Percentiles rank a stretch among this genome's conserved stretches.
phyloP scores from a whole-genome alignment of 2,113 vertebrate species.

The Amphiprion percula region DNA sequence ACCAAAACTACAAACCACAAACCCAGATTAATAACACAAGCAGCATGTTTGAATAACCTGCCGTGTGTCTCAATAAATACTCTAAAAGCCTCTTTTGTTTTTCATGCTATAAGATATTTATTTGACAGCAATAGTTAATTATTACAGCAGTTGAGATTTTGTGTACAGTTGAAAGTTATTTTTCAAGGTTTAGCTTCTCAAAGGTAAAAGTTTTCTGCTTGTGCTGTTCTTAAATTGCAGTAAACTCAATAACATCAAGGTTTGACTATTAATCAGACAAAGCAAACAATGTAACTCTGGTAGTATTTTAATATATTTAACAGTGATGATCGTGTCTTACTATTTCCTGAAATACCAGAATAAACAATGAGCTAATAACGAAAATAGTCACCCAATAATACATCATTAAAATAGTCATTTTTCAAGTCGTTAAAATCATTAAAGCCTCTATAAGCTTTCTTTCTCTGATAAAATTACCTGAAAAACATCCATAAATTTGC shows the following conservation, averaged over 20 bases:
- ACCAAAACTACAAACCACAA: neutral
- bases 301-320: neutral
- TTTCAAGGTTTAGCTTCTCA: neutral
- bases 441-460: too few species aligned
- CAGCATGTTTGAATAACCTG: too few species aligned
- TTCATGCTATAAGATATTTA: too few species aligned
- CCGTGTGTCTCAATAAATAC: too few species aligned
- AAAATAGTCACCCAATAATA: neutral
- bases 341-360: too few species aligned
- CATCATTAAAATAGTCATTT: neutral
- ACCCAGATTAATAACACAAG: neutral
- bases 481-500: too few species aligned
- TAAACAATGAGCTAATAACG: neutral
- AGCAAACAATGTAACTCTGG: neutral
- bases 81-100: too few species aligned
- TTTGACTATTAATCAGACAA: neutral
- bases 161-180: neutral
- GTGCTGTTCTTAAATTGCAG: neutral
- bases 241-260: neutral
- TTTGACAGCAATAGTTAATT: too few species aligned
- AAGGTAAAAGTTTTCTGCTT: neutral
- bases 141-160: too few species aligned
- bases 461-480: too few species aligned
- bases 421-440: neutral
- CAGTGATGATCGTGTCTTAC: too few species aligned